phyloP scores from a whole-genome alignment of 2,797 vertebrate genomes.

The Hoplostethus atlanticus region DNA sequence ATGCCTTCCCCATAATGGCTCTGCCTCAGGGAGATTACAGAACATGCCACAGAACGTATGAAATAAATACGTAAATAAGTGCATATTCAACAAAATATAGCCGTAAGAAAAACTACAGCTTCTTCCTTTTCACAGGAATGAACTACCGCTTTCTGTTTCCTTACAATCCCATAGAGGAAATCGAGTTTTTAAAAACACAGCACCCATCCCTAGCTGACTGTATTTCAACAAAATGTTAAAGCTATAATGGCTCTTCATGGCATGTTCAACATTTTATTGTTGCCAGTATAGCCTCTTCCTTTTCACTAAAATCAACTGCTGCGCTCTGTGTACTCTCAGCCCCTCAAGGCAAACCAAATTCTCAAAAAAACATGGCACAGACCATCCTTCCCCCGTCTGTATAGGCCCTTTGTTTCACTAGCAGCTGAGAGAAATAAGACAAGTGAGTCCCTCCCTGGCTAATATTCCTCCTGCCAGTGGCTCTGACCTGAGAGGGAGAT shows the following conservation, averaged over 20 bases:
- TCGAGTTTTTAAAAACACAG: slow-evolving; percentile 53
- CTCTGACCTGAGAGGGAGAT: slow-evolving; percentile 55
- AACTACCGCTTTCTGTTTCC: slow-evolving; percentile 58
- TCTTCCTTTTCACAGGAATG: slow-evolving; percentile 30
- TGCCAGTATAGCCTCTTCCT: slow-evolving; percentile 21
- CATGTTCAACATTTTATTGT: slow-evolving; percentile 3
- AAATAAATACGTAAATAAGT: slow-evolving; percentile 45
- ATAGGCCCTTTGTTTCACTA: slow-evolving; percentile 32
- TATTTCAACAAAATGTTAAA: slow-evolving; percentile 28
- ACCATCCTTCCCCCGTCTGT: neutral
- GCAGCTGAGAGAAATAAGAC: slow-evolving; percentile 12
- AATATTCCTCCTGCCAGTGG: slow-evolving; percentile 20
- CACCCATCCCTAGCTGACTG: slow-evolving; percentile 24
- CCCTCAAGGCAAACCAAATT: neutral
- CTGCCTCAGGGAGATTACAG: slow-evolving; percentile 56
- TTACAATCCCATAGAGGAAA: slow-evolving; percentile 49
- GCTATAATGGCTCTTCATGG: neutral
- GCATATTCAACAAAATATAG: slow-evolving; percentile 31
- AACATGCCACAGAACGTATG: slow-evolving; percentile 48
- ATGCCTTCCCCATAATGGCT: slow-evolving; percentile 66
- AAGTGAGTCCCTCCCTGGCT: neutral
- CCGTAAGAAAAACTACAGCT: slow-evolving; percentile 29
- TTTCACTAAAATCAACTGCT: slow-evolving; percentile 29
- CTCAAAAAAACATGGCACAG: neutral
- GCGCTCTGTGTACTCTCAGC: slow-evolving; percentile 27